Base-by-base conservation (phyloP, 2,888 invertebrate genomes). In the Plagiodera versicolora region DNA sequence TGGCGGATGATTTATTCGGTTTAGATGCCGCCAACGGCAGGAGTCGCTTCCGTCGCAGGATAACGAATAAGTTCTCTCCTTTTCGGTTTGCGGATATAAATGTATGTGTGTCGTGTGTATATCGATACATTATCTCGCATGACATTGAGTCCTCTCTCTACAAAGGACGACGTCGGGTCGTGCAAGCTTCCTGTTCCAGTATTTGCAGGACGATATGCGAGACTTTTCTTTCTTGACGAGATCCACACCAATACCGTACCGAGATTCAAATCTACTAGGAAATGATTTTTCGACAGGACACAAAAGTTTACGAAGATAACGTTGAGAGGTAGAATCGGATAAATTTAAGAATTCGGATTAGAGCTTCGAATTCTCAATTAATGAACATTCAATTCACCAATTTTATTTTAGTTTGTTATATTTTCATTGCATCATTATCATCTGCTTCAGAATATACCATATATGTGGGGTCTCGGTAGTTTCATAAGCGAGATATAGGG, bases 1-100 rank as follows among this genome's bases (percentile, higher is more conserved):
- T 80, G 80, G 80, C 70, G 75, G 77, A 79, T 80, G 79, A 80
- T 79, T 79, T 79, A 80, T 79, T 56, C 60, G 65, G 60, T 64
- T 69, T 66, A 61, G 62, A 65, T 66, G 66, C 65, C 64, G 61
- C 61, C 64, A 70, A 49, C 55, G 63, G 61, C 67, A 60, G 60
- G 56, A 63, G 48, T 60, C 61, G 67, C 66, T 68, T 67, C 70
- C 67, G 68, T 58, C 17, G 55, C 52, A 56, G 61, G 62, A 66
- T 64, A 64, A 61, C 64, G 56, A 58, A 59, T 54, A 52, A 58
- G 52, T n/a, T 39, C 14, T 39, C 24, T 55, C 56, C 16, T n/a
- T 24, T 46, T 46, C 46, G 46, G 5, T 18, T 8, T 46, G 2
- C 11, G 32, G 10, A 32, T 32, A 11, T 32, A 6, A 2, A 11